These are phyloP conservation scores for Morphnarchus princeps DNA, from an alignment of 2,113 vertebrate species.

Conservation along the genomic window DNA sequence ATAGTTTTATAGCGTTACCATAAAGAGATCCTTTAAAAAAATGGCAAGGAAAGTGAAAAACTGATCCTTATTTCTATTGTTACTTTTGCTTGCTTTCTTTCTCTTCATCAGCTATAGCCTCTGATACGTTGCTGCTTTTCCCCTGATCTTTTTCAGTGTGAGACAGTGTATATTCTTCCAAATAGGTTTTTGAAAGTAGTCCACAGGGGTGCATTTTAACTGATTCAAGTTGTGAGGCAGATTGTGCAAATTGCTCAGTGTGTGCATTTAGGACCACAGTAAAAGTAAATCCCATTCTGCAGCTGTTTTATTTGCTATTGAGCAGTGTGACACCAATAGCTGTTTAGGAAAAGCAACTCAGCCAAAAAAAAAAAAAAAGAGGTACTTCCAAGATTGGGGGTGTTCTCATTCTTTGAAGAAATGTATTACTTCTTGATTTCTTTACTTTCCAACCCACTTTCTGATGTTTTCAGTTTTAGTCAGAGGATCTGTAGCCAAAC, in stretches of 20 bases:
- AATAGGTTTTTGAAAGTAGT: slow-evolving; percentile 31
- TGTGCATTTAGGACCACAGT: slow-evolving; percentile 30
- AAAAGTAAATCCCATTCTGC: slow-evolving; percentile 39
- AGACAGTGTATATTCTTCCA: slow-evolving; percentile 28
- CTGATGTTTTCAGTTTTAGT: neutral
- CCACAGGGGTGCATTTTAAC: slow-evolving; percentile 36
- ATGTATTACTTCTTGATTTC: neutral
- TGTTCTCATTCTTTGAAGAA: neutral
- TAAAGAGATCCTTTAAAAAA: neutral
- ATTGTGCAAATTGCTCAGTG: slow-evolving; percentile 56
- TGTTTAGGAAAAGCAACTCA: neutral
- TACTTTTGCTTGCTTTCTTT: neutral
- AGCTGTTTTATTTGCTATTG: slow-evolving; percentile 54
- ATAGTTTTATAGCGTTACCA: neutral
- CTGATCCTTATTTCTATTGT: neutral
- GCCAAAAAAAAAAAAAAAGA: neutral
- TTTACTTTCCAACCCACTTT: neutral
- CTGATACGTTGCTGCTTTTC: neutral
- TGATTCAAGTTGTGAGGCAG: slow-evolving; percentile 34
- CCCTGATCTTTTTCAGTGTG: neutral
- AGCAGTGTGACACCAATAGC: slow-evolving; percentile 23
- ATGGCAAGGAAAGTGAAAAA: neutral
- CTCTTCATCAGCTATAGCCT: neutral
- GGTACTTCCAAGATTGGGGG: neutral
- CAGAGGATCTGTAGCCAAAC: neutral